phyloP scores from a whole-genome alignment of 2,797 vertebrate species.

The Macrochelys suwanniensis region DNA sequence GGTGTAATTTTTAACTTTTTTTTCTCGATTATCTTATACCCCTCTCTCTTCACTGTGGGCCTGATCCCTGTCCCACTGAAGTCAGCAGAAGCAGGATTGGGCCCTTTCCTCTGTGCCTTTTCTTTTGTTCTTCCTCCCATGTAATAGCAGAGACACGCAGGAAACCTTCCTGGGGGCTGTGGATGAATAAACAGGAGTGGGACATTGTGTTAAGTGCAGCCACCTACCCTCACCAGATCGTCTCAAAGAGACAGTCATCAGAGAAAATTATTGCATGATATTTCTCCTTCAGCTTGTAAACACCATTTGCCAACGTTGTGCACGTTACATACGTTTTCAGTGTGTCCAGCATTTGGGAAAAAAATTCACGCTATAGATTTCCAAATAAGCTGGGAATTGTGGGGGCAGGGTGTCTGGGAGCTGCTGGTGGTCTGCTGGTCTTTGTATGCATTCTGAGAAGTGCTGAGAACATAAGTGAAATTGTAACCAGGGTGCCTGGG shows the following conservation, averaged over 20 bases:
- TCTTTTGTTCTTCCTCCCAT: neutral
- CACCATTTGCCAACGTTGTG: neutral
- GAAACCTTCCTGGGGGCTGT: neutral
- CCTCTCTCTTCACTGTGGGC: neutral
- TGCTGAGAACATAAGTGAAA: neutral
- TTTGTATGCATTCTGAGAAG: neutral
- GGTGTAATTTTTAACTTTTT: neutral
- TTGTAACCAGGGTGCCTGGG: neutral
- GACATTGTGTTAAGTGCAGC: neutral
- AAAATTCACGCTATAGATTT: neutral
- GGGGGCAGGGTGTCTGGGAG: neutral
- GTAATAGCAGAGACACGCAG: neutral
- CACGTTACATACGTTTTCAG: neutral
- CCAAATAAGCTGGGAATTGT: neutral
- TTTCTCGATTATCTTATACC: neutral
- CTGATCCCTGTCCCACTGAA: neutral
- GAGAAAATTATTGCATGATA: neutral
- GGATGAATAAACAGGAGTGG: neutral
- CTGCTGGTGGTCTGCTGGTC: neutral
- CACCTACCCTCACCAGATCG: neutral
- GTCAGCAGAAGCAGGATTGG: neutral
- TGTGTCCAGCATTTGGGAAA: neutral
- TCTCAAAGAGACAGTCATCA: neutral
- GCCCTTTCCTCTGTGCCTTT: neutral
- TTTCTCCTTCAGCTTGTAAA: neutral